Conservation (phyloP, 92 coral and sea anemone genomes). For the Zoanthus sociatus region DNA sequence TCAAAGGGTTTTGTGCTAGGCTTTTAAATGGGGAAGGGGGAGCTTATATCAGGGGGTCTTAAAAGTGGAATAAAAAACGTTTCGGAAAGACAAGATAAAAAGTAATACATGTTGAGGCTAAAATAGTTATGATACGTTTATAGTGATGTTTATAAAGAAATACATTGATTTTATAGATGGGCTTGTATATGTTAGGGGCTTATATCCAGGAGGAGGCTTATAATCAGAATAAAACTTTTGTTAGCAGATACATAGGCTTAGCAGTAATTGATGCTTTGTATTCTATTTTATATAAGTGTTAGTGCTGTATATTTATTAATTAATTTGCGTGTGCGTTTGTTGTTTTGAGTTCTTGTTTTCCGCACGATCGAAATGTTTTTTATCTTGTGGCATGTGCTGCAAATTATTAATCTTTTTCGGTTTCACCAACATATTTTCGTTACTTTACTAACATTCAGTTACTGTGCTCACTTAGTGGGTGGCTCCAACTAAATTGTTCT, state of each 20-base stretch:
- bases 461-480: too few species aligned
- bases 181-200: conserved; percentile 7
- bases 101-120: conserved; percentile 10
- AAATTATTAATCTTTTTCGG: too few species aligned
- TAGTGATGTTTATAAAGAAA: conserved; percentile 1
- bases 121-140: conserved; percentile 1
- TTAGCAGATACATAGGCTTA: conserved; percentile 15
- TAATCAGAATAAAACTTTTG: conserved; percentile 1
- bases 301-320: too few species aligned
- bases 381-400: too few species aligned
- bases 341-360: too few species aligned
- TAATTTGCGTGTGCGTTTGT: too few species aligned
- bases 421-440: too few species aligned
- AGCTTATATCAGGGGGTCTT: neutral
- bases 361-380: too few species aligned
- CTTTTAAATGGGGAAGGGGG: neutral
- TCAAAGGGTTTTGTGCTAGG: conserved; percentile 22
- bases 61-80: conserved; percentile 2
- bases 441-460: too few species aligned
- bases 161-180: neutral
- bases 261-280: too few species aligned
- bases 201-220: conserved; percentile 6
- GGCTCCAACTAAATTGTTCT: too few species aligned
- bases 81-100: conserved; percentile 10
- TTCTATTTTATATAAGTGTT: neutral